Evolutionary conservation across 2,888 invertebrate genomes (phyloP).

Genomic region (Noctua janthe): DNA sequence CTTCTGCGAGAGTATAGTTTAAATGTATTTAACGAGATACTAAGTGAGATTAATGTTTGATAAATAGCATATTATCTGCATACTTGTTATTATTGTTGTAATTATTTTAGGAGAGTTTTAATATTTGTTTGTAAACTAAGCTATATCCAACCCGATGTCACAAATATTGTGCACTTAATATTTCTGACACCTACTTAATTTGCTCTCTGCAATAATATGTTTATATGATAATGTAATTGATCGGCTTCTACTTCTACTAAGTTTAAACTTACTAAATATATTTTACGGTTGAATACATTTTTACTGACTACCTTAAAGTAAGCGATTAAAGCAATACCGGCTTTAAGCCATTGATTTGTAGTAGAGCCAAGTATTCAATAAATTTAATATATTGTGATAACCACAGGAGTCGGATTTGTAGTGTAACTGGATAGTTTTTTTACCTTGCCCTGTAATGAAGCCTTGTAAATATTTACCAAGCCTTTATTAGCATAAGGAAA

Average conservation of each 20-base stretch:
- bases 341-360: constrained; percentile 74
- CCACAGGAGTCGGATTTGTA: constrained; percentile 82
- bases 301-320: constrained; percentile 52
- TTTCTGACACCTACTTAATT: constrained; percentile 66
- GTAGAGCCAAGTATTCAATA: constrained; percentile 83
- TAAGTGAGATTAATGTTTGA: constrained; percentile 89
- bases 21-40: constrained; percentile 84
- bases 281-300: constrained; percentile 56
- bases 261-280: constrained; percentile 53
- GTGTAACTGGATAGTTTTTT: constrained; percentile 87
- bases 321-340: constrained; percentile 62
- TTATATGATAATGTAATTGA: constrained; percentile 65
- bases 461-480: constrained; percentile 90
- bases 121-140: constrained; percentile 86
- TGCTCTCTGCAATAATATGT: constrained; percentile 72
- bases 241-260: constrained; percentile 55
- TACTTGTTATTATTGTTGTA: constrained; percentile 89
- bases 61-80: constrained; percentile 81
- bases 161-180: constrained; percentile 76
- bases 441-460: constrained; percentile 89
- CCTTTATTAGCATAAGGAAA: constrained; percentile 88
- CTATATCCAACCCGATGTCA: constrained; percentile 81
- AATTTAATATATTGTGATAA: constrained; percentile 81
- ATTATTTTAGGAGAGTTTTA: constrained; percentile 90
- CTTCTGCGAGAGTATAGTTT: constrained; percentile 79